A percentile compares a stretch with the other conserved stretches of the same genome.
Evolutionary conservation across 2,797 vertebrate genomes (phyloP).

Genomic region (Chaunax sp.): DNA sequence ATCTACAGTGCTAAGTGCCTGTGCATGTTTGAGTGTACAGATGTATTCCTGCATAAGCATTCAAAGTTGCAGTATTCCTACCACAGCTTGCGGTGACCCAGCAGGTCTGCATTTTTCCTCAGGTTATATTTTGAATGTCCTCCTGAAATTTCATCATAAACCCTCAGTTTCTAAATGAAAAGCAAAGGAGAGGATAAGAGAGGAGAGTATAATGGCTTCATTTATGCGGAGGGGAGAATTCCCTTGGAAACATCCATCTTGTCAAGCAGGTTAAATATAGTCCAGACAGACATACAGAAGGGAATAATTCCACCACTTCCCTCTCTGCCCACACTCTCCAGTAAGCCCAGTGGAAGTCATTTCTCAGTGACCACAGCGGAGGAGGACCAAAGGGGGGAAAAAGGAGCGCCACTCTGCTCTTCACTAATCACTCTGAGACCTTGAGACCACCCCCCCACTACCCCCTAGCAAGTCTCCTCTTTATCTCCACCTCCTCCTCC

Average conservation of each 20-base stretch:
- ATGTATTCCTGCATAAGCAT: constrained; percentile 20
- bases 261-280: constrained; percentile 78
- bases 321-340: constrained; percentile 73
- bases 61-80: constrained; percentile 25
- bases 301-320: constrained; percentile 75
- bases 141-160: constrained; percentile 51
- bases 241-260: constrained; percentile 72
- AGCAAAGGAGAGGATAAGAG: constrained; percentile 39
- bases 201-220: constrained; percentile 71
- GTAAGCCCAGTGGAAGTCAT: constrained; percentile 77
- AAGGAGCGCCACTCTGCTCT: constrained; percentile 64
- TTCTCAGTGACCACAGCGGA: constrained; percentile 75
- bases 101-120: constrained; percentile 49
- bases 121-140: constrained; percentile 51
- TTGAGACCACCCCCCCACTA: constrained; percentile 72
- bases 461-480: constrained; percentile 57
- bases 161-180: constrained; percentile 43
- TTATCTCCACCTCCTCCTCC: constrained; percentile 49
- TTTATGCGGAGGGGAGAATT: constrained; percentile 68
- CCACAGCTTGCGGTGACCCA: constrained; percentile 17
- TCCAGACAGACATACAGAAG: constrained; percentile 73
- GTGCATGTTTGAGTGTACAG: neutral
- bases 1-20: neutral
- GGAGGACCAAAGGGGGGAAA: constrained; percentile 65
- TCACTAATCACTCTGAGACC: constrained; percentile 79